These are phyloP conservation scores for Bedellia somnulentella DNA, from an alignment of 2,888 invertebrate genomes.

Conservation along the genomic window DNA sequence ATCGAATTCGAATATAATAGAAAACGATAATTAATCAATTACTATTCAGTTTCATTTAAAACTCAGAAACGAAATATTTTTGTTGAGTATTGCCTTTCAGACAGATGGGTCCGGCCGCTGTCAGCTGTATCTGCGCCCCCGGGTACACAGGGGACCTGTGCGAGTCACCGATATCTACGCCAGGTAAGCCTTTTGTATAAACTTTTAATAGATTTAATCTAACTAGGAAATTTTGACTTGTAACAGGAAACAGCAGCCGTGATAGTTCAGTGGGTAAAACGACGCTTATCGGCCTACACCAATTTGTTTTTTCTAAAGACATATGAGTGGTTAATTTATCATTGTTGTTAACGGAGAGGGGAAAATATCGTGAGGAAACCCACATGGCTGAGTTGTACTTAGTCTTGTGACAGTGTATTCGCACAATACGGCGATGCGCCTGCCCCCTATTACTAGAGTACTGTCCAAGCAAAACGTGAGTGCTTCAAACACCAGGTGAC, in stretches of 20 bases:
- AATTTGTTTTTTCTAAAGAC: no score
- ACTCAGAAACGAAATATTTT: not conserved
- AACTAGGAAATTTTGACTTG: not conserved
- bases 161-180: constrained; percentile 61
- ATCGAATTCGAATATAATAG: not conserved
- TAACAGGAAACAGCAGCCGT: not conserved
- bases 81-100: constrained; percentile 28
- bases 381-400: no score
- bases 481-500: no score
- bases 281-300: not conserved
- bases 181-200: constrained; percentile 27
- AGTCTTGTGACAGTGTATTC: no score
- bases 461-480: no score
- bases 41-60: no score
- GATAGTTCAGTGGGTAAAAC: not conserved
- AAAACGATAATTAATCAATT: no score
- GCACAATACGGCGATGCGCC: no score
- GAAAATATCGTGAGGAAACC: no score
- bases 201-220: not conserved
- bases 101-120: constrained; percentile 74
- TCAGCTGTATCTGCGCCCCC: constrained; percentile 69
- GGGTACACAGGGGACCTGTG: constrained; percentile 73
- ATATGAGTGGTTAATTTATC: no score
- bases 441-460: no score
- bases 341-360: not conserved